These are phyloP conservation scores for Lacanobia oleracea DNA, from an alignment of 2,888 invertebrate species.

Conservation along the genomic window DNA sequence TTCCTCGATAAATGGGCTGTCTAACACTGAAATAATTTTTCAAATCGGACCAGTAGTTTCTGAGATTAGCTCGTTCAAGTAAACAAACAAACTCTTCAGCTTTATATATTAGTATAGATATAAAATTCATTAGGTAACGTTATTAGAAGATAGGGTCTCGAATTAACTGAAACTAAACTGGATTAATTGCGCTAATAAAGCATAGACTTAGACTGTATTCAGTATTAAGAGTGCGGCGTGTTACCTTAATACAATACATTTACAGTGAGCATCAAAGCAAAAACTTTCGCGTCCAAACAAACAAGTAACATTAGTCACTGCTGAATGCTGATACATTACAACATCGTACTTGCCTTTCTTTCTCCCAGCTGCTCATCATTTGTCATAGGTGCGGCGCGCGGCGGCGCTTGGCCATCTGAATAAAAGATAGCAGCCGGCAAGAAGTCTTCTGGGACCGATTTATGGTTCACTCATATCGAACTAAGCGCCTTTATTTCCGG, in stretches of 20 bases:
- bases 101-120: no score
- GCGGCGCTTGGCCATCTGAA: slow-evolving; percentile 76
- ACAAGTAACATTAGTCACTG: slow-evolving; percentile 66
- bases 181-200: slow-evolving; percentile 43
- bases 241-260: slow-evolving; percentile 37
- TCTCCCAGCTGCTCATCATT: slow-evolving; percentile 73
- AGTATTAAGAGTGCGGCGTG: slow-evolving; percentile 16
- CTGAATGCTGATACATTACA: slow-evolving; percentile 62
- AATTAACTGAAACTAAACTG: slow-evolving; percentile 47
- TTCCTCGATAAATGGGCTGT: no score
- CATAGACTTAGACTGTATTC: slow-evolving; percentile 27
- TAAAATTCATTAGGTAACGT: slow-evolving; percentile 35
- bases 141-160: slow-evolving; percentile 21
- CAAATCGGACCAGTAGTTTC: no score
- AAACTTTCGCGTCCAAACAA: slow-evolving; percentile 63
- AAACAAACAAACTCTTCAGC: no score
- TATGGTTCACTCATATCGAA: slow-evolving; percentile 76
- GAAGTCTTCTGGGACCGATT: slow-evolving; percentile 80
- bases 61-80: no score
- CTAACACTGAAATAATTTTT: no score
- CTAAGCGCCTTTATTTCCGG: slow-evolving; percentile 72
- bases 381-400: slow-evolving; percentile 71
- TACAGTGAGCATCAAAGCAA: slow-evolving; percentile 45
- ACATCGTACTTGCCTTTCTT: slow-evolving; percentile 58
- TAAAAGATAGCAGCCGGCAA: slow-evolving; percentile 80